Evolutionary conservation across 2,888 invertebrate species (phyloP).

Genomic region (Orthosia incerta): DNA sequence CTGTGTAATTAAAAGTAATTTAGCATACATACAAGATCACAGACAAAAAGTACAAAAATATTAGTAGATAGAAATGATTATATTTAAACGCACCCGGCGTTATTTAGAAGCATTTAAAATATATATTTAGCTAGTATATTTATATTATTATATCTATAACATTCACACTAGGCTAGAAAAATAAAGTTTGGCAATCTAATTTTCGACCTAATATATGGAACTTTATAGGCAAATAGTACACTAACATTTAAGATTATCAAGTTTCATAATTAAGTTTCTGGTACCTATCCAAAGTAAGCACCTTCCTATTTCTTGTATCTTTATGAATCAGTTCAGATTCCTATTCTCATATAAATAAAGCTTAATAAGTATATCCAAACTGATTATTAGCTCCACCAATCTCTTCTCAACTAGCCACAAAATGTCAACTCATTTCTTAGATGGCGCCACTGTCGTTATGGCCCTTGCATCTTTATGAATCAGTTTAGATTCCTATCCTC

Average conservation of each 20-base stretch:
- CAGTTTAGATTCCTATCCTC: conserved; percentile 42
- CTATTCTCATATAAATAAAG: conserved; percentile 33
- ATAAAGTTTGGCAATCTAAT: conserved; percentile 45
- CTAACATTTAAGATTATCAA: background rate
- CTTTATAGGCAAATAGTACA: conserved; percentile 5
- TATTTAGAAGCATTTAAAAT: conserved; percentile 46
- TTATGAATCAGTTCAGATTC: conserved; percentile 43
- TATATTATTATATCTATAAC: conserved; percentile 37
- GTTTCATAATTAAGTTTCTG: background rate
- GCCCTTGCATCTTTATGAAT: conserved; percentile 19
- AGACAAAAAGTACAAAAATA: conserved; percentile 70
- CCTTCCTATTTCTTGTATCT: conserved; percentile 4
- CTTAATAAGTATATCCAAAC: conserved; percentile 43
- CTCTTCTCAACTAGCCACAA: background rate
- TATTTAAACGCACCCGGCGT: conserved; percentile 50
- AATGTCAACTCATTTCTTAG: background rate
- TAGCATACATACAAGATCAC: conserved; percentile 68
- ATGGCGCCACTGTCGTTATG: too few species aligned
- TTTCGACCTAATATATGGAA: conserved; percentile 17
- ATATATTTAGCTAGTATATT: conserved; percentile 37
- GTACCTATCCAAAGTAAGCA: conserved; percentile 25
- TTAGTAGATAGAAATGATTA: conserved; percentile 41
- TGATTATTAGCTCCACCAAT: conserved; percentile 17
- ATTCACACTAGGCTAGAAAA: conserved; percentile 42
- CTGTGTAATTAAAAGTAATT: conserved; percentile 47